phyloP scores from a whole-genome alignment of 2,113 vertebrate genomes.

The Lanius ludovicianus region DNA sequence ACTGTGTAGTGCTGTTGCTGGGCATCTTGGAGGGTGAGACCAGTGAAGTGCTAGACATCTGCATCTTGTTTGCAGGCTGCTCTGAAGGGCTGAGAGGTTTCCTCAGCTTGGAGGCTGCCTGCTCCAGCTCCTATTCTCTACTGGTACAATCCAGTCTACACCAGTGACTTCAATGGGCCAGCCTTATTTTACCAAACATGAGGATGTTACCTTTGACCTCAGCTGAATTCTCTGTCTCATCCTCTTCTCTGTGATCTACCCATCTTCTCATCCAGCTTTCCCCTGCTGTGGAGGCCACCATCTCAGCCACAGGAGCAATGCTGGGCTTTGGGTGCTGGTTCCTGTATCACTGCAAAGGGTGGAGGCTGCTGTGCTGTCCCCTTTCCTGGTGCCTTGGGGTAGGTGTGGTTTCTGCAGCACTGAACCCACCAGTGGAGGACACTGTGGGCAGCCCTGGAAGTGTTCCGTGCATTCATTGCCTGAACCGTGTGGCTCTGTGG shows the following conservation, averaged over 20 bases:
- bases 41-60: neutral
- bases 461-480: neutral
- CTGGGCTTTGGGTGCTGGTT: neutral
- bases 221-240: neutral
- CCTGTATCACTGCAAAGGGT: neutral
- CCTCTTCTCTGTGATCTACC: neutral
- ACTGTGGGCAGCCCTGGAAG: fast-evolving
- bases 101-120: neutral
- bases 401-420: neutral
- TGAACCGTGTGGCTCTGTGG: neutral
- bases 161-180: neutral
- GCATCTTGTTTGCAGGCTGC: neutral
- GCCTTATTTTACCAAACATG: neutral
- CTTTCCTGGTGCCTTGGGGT: neutral
- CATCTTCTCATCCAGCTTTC: neutral
- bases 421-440: fast-evolving
- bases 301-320: neutral
- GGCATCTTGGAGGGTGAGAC: neutral
- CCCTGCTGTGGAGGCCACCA: neutral
- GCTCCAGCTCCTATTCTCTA: neutral
- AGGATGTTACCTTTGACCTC: neutral
- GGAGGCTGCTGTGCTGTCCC: neutral
- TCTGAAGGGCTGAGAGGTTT: neutral
- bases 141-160: neutral
- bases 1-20: fast-evolving